Conservation (phyloP, 2,797 vertebrate genomes). For the Galago senegalensis region DNA sequence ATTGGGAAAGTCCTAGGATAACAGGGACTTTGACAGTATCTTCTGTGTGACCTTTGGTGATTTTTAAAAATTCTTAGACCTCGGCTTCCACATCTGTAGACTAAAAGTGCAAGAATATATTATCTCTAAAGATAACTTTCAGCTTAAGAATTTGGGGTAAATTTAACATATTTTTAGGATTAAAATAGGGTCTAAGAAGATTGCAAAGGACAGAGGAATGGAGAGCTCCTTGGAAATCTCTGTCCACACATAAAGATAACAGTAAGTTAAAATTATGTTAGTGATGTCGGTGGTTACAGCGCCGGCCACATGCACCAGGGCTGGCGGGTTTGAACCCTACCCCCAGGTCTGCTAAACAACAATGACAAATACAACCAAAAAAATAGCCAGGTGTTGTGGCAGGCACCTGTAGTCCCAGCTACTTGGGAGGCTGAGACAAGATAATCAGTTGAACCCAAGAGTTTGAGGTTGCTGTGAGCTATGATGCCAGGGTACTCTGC, state of each 20-base stretch:
- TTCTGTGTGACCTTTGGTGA: not conserved
- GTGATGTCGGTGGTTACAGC: too few relatives aligned
- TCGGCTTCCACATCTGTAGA: conserved; percentile 24
- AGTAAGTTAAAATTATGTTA: not conserved
- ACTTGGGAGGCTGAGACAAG: too few relatives aligned
- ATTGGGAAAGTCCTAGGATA: not conserved
- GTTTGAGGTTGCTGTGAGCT: too few relatives aligned
- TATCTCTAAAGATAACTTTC: conserved; percentile 47
- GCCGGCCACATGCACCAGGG: too few relatives aligned
- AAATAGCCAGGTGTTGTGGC: too few relatives aligned
- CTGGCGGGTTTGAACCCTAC: too few relatives aligned
- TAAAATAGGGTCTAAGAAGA: not conserved
- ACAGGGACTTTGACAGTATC: not conserved
- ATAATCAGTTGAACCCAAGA: too few relatives aligned
- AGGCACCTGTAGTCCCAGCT: too few relatives aligned
- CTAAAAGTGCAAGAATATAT: not conserved
- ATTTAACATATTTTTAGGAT: not conserved
- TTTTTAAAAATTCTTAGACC: not conserved
- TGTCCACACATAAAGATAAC: conserved; percentile 39
- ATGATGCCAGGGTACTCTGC: too few relatives aligned
- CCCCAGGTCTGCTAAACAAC: too few relatives aligned
- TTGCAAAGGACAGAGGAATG: not conserved
- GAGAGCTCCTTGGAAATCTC: not conserved
- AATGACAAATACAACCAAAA: too few relatives aligned
- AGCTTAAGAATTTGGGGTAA: not conserved